These are phyloP conservation scores for Holocentrus rufus DNA, from an alignment of 2,797 vertebrate genomes.

Conservation along the genomic window DNA sequence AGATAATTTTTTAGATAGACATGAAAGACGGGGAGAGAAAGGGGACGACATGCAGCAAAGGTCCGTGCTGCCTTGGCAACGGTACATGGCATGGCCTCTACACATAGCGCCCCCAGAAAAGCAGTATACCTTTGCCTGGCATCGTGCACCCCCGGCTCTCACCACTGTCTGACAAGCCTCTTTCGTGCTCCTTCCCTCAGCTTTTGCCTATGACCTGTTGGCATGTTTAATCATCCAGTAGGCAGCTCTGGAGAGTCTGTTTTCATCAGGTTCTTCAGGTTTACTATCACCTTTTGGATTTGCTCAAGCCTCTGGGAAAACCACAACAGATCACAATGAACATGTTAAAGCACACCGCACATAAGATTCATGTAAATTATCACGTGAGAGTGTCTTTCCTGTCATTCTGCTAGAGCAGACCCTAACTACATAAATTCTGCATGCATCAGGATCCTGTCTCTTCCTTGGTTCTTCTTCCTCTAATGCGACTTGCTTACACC, in stretches of 20 bases:
- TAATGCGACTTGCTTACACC: background rate
- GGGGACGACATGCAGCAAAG: too few relatives aligned
- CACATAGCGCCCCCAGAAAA: slow-evolving; percentile 67
- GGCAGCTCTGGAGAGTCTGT: slow-evolving; percentile 13
- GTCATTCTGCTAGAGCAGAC: background rate
- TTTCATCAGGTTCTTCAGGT: slow-evolving; percentile 55
- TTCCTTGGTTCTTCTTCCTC: background rate
- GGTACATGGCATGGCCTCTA: too few relatives aligned
- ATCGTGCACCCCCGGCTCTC: slow-evolving; percentile 50
- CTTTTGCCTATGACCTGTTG: slow-evolving; percentile 45
- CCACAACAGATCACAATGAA: too few relatives aligned
- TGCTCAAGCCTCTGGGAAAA: slow-evolving; percentile 12
- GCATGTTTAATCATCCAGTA: slow-evolving; percentile 67
- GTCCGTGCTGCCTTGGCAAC: too few relatives aligned
- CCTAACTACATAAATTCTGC: background rate
- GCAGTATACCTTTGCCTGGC: slow-evolving; percentile 53
- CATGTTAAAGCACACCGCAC: too few relatives aligned
- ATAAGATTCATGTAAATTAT: background rate
- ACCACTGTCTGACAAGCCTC: slow-evolving; percentile 40
- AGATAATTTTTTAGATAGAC: too few relatives aligned
- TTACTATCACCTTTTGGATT: slow-evolving; percentile 43
- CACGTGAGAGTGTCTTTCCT: background rate
- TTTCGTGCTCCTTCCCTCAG: slow-evolving; percentile 47
- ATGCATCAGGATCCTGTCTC: background rate
- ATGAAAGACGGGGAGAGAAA: too few relatives aligned